Conservation (phyloP, 2,888 invertebrate species). For the Peribatodes rhomboidaria region DNA sequence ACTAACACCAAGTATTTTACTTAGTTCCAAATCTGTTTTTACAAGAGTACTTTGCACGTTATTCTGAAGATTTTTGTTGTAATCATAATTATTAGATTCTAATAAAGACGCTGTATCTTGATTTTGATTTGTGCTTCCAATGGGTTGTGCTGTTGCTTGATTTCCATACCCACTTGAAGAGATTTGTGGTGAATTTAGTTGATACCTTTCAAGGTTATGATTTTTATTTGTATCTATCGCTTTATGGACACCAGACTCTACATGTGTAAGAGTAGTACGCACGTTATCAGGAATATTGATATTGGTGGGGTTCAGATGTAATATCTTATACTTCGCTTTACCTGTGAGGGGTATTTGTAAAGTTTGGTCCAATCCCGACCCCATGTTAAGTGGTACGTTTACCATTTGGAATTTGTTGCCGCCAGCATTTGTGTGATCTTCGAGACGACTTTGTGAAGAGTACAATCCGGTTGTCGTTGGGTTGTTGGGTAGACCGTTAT, state of each 20-base stretch:
- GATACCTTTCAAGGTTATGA: background rate
- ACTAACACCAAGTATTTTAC: background rate
- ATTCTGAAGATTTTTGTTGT: background rate
- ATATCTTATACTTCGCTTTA: background rate
- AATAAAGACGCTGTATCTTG: background rate
- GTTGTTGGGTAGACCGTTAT: background rate
- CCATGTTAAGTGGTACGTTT: background rate
- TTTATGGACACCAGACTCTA: background rate
- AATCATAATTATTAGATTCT: background rate
- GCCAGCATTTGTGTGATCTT: background rate
- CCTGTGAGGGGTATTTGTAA: background rate
- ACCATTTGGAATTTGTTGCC: slow-evolving; percentile 4
- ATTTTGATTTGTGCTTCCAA: background rate
- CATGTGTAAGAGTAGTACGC: background rate
- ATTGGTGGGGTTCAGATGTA: background rate
- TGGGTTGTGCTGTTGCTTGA: too few species aligned
- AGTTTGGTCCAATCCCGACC: background rate
- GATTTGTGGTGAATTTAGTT: background rate
- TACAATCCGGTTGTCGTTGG: background rate
- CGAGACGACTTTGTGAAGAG: background rate
- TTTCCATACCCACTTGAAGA: background rate
- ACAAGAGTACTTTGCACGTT: background rate
- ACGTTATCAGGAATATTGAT: background rate
- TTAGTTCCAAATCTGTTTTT: background rate
- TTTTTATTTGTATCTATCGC: background rate